These are phyloP conservation scores for Lepidothrix coronata DNA, from an alignment of 2,113 vertebrate species.

Conservation along the genomic window DNA sequence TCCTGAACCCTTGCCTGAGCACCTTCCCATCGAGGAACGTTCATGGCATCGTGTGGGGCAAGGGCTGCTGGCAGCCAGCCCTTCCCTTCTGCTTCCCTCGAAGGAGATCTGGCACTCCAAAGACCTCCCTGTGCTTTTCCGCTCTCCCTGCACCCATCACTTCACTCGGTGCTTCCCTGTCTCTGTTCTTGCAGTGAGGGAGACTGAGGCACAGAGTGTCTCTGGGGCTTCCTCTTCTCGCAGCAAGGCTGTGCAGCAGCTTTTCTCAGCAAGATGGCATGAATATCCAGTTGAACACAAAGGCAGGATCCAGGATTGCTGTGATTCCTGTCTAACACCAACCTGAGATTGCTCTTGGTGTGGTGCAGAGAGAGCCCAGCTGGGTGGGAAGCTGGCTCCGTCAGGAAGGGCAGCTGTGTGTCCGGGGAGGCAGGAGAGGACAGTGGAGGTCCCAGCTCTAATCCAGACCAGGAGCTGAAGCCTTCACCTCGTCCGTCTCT, in stretches of 20 bases:
- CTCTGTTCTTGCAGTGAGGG: not conserved
- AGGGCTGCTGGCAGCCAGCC: not conserved
- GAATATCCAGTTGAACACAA: not conserved
- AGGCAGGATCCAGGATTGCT: not conserved
- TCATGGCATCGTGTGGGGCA: not conserved
- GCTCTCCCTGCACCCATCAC: not conserved
- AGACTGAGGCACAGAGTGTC: not conserved
- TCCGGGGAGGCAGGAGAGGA: not conserved
- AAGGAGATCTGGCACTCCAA: not conserved
- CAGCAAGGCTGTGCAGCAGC: rapidly evolving
- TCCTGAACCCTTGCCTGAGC: not conserved
- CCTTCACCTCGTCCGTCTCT: not conserved
- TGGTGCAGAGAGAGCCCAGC: not conserved
- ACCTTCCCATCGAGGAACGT: not conserved
- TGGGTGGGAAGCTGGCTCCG: not conserved
- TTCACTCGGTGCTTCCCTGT: rapidly evolving
- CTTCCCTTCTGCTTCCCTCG: not conserved
- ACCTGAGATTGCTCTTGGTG: not conserved
- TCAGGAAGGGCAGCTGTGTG: not conserved
- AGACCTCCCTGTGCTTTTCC: not conserved
- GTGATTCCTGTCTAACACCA: not conserved
- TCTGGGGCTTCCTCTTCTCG: not conserved
- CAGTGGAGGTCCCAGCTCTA: not conserved
- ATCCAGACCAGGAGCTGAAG: not conserved
- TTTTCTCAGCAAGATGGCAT: not conserved